Conservation (phyloP, 1,140 invertebrate species). For the Nephila pilipes region DNA sequence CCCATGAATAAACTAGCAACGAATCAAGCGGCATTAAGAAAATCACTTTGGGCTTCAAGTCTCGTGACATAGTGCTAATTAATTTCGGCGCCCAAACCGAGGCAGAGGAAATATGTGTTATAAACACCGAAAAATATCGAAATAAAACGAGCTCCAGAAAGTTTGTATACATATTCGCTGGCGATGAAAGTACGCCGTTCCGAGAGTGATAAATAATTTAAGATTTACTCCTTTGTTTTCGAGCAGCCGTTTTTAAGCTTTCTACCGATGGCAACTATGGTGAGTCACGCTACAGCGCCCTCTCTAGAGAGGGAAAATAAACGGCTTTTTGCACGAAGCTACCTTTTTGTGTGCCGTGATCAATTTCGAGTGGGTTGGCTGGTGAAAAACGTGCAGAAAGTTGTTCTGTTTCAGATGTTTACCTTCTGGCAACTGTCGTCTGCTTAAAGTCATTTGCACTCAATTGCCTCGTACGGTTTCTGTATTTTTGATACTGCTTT, state of each 20-base stretch:
- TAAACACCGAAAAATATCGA: conserved; percentile 29
- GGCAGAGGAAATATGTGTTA: not conserved
- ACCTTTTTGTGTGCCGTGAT: conserved; percentile 28
- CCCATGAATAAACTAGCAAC: conserved; percentile 30
- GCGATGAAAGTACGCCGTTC: conserved; percentile 53
- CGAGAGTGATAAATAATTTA: conserved; percentile 70
- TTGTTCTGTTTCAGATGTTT: not conserved
- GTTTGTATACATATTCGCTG: not conserved
- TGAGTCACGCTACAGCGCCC: conserved; percentile 36
- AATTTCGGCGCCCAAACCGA: conserved; percentile 24
- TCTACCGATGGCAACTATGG: not conserved
- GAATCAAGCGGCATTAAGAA: conserved; percentile 48
- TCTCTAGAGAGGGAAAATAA: conserved; percentile 15
- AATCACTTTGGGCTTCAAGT: conserved; percentile 40
- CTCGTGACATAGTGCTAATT: conserved; percentile 40
- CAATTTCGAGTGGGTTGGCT: not conserved
- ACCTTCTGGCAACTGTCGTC: not conserved
- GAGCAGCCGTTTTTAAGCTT: not conserved
- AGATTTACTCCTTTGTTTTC: conserved; percentile 53
- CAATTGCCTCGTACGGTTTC: too few relatives aligned
- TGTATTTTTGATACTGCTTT: too few relatives aligned
- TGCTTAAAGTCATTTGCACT: too few relatives aligned
- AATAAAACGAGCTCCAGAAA: conserved; percentile 21
- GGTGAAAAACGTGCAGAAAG: not conserved
- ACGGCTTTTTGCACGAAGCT: conserved; percentile 41